Percentiles rank a stretch among this genome's conserved stretches.
Conservation (phyloP, 2,797 vertebrate species). For the Hoplostethus mediterraneus region DNA sequence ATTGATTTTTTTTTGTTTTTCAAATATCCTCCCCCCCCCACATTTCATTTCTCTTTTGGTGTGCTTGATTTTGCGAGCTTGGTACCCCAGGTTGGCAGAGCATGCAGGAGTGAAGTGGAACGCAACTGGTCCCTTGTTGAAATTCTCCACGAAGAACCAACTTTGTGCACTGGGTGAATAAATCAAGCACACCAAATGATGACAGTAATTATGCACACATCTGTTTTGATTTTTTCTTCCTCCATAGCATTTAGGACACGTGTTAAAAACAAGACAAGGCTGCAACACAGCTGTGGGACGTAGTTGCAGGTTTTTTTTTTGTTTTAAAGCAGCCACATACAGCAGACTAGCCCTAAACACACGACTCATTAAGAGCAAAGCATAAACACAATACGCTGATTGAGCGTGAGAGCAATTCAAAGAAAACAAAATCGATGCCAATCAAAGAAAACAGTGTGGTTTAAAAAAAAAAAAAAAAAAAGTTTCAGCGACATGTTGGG, state of each 20-base stretch:
- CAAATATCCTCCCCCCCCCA: background rate
- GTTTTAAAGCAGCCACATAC: constrained; percentile 54
- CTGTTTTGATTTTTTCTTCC: constrained; percentile 18
- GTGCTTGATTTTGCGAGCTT: constrained; percentile 28
- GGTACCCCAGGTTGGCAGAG: constrained; percentile 30
- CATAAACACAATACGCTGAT: constrained; percentile 54
- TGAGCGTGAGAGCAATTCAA: constrained; percentile 43
- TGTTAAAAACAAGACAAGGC: constrained; percentile 6
- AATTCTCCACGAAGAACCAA: background rate
- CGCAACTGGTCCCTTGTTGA: background rate
- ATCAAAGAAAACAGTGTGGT: constrained; percentile 52
- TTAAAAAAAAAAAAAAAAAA: constrained; percentile 50
- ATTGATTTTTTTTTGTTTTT: constrained; percentile 11
- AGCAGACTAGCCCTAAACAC: constrained; percentile 63
- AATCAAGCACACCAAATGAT: constrained; percentile 33
- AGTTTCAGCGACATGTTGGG: constrained; percentile 45
- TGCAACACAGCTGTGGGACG: background rate
- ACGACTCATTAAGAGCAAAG: constrained; percentile 54
- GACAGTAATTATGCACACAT: constrained; percentile 18
- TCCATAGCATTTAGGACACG: constrained; percentile 3
- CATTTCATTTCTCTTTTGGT: constrained; percentile 3
- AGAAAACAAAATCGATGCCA: constrained; percentile 32
- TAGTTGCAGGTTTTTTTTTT: constrained; percentile 34
- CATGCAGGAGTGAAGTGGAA: constrained; percentile 59
- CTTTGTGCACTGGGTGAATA: background rate